A percentile compares a stretch with the other conserved stretches of the same genome.
Conservation (phyloP, 1,140 invertebrate species). For the Nymphalis io region DNA sequence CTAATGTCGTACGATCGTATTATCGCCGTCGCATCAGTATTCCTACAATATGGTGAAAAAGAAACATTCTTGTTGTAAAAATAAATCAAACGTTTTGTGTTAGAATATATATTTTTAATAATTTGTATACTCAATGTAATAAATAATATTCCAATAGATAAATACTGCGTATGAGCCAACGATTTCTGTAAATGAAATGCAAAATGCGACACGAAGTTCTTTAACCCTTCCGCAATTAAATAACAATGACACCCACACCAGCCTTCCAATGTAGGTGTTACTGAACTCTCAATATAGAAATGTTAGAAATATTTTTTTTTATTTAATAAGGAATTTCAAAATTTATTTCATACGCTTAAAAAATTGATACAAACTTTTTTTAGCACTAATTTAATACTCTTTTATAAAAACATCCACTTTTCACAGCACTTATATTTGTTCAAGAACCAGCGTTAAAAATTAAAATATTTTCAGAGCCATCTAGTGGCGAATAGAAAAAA, state of each 20-base stretch:
- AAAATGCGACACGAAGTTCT: slow-evolving; percentile 39
- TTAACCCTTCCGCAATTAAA: slow-evolving; percentile 55
- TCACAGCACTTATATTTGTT: too few species aligned
- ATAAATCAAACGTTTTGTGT: too few species aligned
- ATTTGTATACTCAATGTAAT: too few species aligned
- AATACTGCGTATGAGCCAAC: slow-evolving; percentile 19
- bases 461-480: slow-evolving; percentile 2
- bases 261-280: slow-evolving; percentile 19
- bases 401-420: too few species aligned
- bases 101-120: too few species aligned
- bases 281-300: slow-evolving; percentile 19
- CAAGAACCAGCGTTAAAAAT: too few species aligned
- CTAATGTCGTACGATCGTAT: too few species aligned
- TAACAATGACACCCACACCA: slow-evolving; percentile 62
- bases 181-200: slow-evolving; percentile 24
- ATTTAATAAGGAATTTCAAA: neutral
- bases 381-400: too few species aligned
- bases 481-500: slow-evolving; percentile 33
- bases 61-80: too few species aligned
- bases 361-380: neutral
- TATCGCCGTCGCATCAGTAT: too few species aligned
- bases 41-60: too few species aligned
- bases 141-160: neutral
- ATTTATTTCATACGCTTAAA: neutral
- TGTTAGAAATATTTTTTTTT: slow-evolving; percentile 4